Base-by-base conservation (phyloP, 2,113 vertebrate genomes). In the Mystacornis crossleyi region DNA sequence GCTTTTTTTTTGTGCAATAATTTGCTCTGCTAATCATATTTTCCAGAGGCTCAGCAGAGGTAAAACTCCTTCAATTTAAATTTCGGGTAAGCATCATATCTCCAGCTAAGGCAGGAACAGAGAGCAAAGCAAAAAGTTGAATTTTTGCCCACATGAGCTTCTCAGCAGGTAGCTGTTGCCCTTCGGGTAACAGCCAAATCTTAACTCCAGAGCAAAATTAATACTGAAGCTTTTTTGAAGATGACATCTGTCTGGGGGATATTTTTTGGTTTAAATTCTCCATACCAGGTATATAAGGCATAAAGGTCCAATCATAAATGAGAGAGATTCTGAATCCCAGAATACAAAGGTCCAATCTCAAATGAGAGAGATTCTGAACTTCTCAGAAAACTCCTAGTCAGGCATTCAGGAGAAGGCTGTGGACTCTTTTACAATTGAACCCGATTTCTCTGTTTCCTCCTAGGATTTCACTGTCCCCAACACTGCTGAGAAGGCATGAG, bases 21-120 rank as follows among this genome's bases (percentile, higher is more conserved):
- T 93, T 93, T 86, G 34, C 40, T 93, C 43, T 75, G 34, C 24
- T 96, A 96, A 93, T 89, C 45, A 70, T 92, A 28, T 75, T 92
- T 94, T 85, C 45, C 38, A 94, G 87, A 84, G 26, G 57, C 24
- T 7, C 21, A 43, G n/a, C 14, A 42, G 91, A 93, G 5, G 15
- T 54, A 81, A 67, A 86, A 69, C 12, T 62, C 40, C 33, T 58
- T 62, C 23, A 55, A 53, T 73, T 86, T 75, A 86, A 81, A 67
- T 64, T 87, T 50, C 14, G 1, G 3, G 24, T 43, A 90, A 84
- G 64, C 55, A 42, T 25, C 0, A 0, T n/a, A 33, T 48, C 43
- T 84, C 23, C 42, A 64, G 60, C 36, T 71, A 87, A 85, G 51
- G 31, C 5, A 6, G 53, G 14, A 86, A 70, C 34, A 84, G 28